Base-by-base conservation (phyloP, 2,797 vertebrate species). In the Orientallactaga sibirica region DNA sequence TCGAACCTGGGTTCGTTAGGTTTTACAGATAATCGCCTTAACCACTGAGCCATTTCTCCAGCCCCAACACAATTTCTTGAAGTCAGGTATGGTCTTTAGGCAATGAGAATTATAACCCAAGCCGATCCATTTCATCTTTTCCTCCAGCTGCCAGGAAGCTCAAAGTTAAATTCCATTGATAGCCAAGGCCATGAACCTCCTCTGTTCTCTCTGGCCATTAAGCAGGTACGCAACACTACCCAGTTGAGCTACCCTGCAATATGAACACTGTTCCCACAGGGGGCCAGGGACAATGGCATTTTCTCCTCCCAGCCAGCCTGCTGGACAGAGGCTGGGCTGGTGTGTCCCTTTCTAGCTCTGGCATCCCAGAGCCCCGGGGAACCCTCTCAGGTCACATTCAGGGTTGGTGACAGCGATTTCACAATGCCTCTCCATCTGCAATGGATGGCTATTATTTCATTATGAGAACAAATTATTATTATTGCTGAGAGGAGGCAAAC, bases 381-480 rank as follows among this genome's bases (percentile, higher is more conserved):
- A 14, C 7, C 27, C 2, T 18, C 6, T 14, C n/a, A 0, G 7
- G 48, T 77, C 77, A 8, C 0, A 0, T 0, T n/a, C 15, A 0
- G 73, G 86, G 29, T 81, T 4, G 1, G 79, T 3, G 0, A 7
- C 62, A 22, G 27, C 0, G 6, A 14, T 29, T 3, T 3, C 8
- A 14, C 10, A 0, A 3, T 0, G 29, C 43, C n/a, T 73, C 1
- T 0, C 75, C 41, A 0, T 33, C 33, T 20, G 16, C 12, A 33
- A 73, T n/a, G 43, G 67, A 66, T 25, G 73, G 74, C 29, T 58
- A 71, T 86, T 58, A 81, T 68, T 96, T 85, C 95, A 90, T 93
- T 90, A 93, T 24, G 7, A 58, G 92, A 95, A 90, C 95, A 95
- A 78, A 91, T 91, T 83, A 86, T 92, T 37, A 77, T 80, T 68